Percentiles rank a stretch among this genome's conserved stretches.
Conservation (phyloP, 2,113 vertebrate genomes). For the Nerophis ophidion region DNA sequence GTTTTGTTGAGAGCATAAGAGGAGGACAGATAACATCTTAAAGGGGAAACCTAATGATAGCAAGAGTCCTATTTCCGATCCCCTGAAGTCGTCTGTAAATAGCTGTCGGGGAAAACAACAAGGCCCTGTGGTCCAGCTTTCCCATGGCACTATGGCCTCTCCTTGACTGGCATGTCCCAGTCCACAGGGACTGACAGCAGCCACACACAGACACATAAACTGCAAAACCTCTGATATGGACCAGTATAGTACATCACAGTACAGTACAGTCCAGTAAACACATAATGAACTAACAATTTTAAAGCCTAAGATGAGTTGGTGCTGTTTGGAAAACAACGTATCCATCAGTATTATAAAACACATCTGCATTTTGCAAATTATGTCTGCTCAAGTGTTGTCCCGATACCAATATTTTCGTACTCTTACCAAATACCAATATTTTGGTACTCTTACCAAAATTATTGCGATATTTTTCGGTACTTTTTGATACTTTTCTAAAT, state of each 20-base stretch:
- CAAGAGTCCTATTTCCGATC: slow-evolving; percentile 58
- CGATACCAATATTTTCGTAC: too few species aligned
- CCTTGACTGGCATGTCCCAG: slow-evolving; percentile 53
- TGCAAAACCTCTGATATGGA: slow-evolving; percentile 12
- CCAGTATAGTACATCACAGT: neutral
- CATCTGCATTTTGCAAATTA: too few species aligned
- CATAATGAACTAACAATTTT: too few species aligned
- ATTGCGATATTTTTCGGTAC: too few species aligned
- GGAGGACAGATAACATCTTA: slow-evolving; percentile 63
- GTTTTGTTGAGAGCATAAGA: slow-evolving; percentile 30
- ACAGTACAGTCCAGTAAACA: too few species aligned
- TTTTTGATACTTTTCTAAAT: too few species aligned
- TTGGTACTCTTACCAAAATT: too few species aligned
- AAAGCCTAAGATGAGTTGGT: too few species aligned
- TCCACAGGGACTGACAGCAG: slow-evolving; percentile 33
- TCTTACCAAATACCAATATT: too few species aligned
- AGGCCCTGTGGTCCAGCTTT: slow-evolving; percentile 58
- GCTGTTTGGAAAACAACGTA: too few species aligned
- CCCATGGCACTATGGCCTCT: slow-evolving; percentile 72
- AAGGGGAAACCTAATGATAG: slow-evolving; percentile 26
- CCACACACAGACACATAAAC: slow-evolving; percentile 10
- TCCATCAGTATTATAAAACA: too few species aligned
- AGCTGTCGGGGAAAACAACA: slow-evolving; percentile 59
- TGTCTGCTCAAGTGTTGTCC: too few species aligned
- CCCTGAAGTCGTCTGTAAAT: slow-evolving; percentile 66